Conservation (phyloP, 1,140 invertebrate genomes). For the Nephotettix cincticeps region DNA sequence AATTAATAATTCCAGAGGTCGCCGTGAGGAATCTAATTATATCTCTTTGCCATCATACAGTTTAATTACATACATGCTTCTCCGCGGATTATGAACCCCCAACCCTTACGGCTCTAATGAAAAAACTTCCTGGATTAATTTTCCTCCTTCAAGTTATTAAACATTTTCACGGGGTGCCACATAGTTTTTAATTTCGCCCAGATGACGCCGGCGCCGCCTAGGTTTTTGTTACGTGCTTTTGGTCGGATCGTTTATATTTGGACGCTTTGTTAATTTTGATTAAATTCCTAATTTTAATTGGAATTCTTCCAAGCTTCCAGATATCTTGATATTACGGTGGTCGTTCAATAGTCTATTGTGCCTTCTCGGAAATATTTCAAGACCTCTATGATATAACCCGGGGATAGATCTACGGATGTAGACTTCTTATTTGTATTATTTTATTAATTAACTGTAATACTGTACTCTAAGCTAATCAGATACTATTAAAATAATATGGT, state of each 20-base stretch:
- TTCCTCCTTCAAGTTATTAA: constrained; percentile 22
- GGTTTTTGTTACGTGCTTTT: constrained; percentile 1
- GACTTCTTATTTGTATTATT: too few species aligned
- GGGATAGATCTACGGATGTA: too few species aligned
- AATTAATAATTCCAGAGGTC: constrained; percentile 21
- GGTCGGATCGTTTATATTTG: constrained; percentile 14
- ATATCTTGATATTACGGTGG: constrained; percentile 5
- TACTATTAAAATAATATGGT: too few species aligned
- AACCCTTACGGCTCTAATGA: constrained; percentile 18
- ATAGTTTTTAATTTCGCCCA: constrained; percentile 15
- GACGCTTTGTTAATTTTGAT: constrained; percentile 20
- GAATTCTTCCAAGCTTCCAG: constrained; percentile 2
- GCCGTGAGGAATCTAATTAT: constrained; percentile 20
- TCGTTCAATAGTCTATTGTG: too few species aligned
- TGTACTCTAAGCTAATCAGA: too few species aligned
- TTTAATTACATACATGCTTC: constrained; percentile 23
- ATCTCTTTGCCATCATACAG: constrained; percentile 21
- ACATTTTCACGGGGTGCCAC: constrained; percentile 13
- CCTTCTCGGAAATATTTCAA: too few species aligned
- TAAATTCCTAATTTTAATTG: constrained; percentile 24
- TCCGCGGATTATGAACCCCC: constrained; percentile 11
- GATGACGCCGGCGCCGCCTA: neutral
- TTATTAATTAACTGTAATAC: too few species aligned
- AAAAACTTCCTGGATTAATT: constrained; percentile 22
- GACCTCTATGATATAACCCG: too few species aligned